Evolutionary conservation across 1,140 invertebrate species (phyloP).

Genomic region (Idris sp.): DNA sequence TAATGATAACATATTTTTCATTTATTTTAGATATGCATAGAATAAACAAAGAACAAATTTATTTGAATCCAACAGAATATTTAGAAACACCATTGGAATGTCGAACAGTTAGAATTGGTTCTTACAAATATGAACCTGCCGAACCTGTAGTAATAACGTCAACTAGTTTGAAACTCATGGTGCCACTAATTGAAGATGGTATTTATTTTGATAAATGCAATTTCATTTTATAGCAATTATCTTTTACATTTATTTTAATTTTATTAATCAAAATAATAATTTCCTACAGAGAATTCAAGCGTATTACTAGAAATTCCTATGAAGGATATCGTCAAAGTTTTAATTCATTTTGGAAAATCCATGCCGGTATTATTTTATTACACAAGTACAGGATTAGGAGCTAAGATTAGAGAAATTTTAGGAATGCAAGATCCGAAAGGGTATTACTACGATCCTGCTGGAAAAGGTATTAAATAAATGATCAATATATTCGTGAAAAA

Average conservation of each 20-base stretch:
- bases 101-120: slow-evolving; percentile 87
- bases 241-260: no score
- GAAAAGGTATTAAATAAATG: slow-evolving; percentile 78
- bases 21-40: slow-evolving; percentile 73
- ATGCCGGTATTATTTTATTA: slow-evolving; percentile 89
- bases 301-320: slow-evolving; percentile 82
- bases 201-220: slow-evolving; percentile 65
- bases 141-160: slow-evolving; percentile 84
- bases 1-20: no score
- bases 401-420: slow-evolving; percentile 83
- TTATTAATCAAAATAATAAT: no score
- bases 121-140: slow-evolving; percentile 85
- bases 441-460: slow-evolving; percentile 81
- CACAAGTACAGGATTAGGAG: slow-evolving; percentile 82
- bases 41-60: slow-evolving; percentile 64
- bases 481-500: no score
- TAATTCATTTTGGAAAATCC: slow-evolving; percentile 85
- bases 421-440: slow-evolving; percentile 78
- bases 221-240: no score
- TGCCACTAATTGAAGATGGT: slow-evolving; percentile 82
- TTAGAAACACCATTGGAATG: slow-evolving; percentile 80
- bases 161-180: slow-evolving; percentile 83
- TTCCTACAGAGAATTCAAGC: slow-evolving; percentile 71
- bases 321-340: slow-evolving; percentile 84
- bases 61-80: slow-evolving; percentile 44